Evolutionary conservation across 2,113 vertebrate genomes (phyloP).

Genomic region (Coturnix japonica): DNA sequence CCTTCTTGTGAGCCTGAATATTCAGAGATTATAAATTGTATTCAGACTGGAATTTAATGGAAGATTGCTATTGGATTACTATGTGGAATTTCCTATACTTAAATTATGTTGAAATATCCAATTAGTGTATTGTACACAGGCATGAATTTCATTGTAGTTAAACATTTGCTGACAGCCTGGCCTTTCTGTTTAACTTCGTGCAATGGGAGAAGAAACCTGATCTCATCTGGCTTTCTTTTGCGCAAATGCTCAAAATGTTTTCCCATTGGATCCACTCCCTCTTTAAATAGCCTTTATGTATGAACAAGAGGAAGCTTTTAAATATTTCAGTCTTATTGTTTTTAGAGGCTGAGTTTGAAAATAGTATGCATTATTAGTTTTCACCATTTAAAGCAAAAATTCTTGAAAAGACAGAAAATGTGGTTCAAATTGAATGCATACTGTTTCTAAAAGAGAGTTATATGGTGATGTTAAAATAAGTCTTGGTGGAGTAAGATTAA

Average conservation of each 20-base stretch:
- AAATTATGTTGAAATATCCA: conserved; percentile 63
- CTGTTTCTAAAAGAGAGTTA: conserved; percentile 13
- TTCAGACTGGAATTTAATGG: conserved; percentile 29
- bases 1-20: conserved; percentile 26
- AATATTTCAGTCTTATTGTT: neutral
- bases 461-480: neutral
- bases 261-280: conserved; percentile 77
- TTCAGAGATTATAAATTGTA: conserved; percentile 53
- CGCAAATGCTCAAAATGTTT: conserved; percentile 81
- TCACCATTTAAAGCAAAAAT: neutral
- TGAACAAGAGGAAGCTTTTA: conserved; percentile 21
- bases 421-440: neutral
- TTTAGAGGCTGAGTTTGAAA: neutral
- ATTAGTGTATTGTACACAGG: conserved; percentile 70
- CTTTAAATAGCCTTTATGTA: conserved; percentile 63
- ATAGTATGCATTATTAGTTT: neutral
- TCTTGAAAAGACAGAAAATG: neutral
- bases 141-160: conserved; percentile 79
- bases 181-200: conserved; percentile 78
- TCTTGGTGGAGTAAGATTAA: neutral
- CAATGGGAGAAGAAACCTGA: conserved; percentile 78
- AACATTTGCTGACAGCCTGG: conserved; percentile 86
- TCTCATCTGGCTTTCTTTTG: conserved; percentile 78
- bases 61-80: conserved; percentile 30
- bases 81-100: conserved; percentile 29